phyloP scores from a whole-genome alignment of 2,113 vertebrate species.

The Tragulus kanchil region DNA sequence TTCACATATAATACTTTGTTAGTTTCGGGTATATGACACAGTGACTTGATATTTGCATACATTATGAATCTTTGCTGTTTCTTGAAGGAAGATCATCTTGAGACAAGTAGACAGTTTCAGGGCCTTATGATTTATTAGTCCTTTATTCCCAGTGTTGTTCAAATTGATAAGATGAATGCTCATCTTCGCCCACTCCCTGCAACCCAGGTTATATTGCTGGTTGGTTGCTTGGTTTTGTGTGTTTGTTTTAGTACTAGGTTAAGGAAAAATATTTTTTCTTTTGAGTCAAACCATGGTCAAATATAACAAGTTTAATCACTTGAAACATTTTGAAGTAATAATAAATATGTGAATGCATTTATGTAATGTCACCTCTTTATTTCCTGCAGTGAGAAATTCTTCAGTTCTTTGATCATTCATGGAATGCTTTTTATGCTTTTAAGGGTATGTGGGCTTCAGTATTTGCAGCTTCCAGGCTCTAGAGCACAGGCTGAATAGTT shows the following conservation, averaged over 20 bases:
- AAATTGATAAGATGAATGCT: constrained; percentile 8
- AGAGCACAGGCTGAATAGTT: neutral
- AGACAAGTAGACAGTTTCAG: neutral
- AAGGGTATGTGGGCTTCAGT: neutral
- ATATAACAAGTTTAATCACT: neutral
- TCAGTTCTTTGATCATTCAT: neutral
- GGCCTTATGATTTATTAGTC: neutral
- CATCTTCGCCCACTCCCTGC: neutral
- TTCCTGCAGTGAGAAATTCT: constrained; percentile 27
- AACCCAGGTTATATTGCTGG: neutral
- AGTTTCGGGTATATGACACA: neutral
- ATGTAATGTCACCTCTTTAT: constrained; percentile 13
- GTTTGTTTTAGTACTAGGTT: constrained; percentile 52
- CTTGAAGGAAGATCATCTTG: constrained; percentile 22
- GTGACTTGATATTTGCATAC: neutral
- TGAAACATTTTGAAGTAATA: constrained; percentile 48
- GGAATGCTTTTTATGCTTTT: constrained; percentile 16
- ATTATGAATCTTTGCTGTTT: neutral
- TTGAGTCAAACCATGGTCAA: neutral
- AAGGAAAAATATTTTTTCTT: constrained; percentile 42
- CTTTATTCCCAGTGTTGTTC: neutral
- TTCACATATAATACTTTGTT: neutral
- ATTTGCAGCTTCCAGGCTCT: neutral
- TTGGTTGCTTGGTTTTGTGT: neutral
- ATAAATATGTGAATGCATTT: constrained; percentile 23